phyloP scores from a whole-genome alignment of 2,888 invertebrate species.

The Chironomus tentans region DNA sequence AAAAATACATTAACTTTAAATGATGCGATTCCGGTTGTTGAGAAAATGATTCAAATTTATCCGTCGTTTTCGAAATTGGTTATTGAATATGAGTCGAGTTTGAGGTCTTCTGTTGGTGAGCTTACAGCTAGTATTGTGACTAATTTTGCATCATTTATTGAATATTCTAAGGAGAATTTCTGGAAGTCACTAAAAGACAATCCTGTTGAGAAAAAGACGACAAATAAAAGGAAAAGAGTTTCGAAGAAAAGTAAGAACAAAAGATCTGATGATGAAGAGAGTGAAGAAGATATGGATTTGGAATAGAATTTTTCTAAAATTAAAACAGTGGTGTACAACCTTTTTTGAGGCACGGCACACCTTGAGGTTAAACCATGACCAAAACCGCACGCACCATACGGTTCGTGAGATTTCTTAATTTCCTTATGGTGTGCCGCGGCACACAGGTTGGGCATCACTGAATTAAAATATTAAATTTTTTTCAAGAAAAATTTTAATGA shows the following conservation, averaged over 20 bases:
- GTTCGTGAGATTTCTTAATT: no score
- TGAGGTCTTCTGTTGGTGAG: not conserved
- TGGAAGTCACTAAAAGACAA: not conserved
- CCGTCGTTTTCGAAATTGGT: not conserved
- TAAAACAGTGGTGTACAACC: no score
- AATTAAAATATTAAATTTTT: no score
- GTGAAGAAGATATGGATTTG: not conserved
- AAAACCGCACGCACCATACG: no score
- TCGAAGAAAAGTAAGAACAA: not conserved
- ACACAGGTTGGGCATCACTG: no score
- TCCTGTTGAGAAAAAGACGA: not conserved
- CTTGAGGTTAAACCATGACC: no score
- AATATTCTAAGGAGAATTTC: conserved; percentile 9
- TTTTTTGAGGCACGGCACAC: no score
- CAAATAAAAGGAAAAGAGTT: not conserved
- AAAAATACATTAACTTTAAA: conserved; percentile 10
- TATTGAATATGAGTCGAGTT: not conserved
- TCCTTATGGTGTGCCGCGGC: no score
- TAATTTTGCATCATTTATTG: conserved; percentile 10
- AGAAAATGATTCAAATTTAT: conserved; percentile 18
- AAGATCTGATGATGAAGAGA: not conserved
- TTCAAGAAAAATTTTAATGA: no score
- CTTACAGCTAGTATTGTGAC: not conserved
- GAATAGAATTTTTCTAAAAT: not conserved
- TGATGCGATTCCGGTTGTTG: conserved; percentile 10